Base-by-base conservation (phyloP, 37 sponge, comb jelly and placozoan genomes). In the Halisarca cf. caerulea region DNA sequence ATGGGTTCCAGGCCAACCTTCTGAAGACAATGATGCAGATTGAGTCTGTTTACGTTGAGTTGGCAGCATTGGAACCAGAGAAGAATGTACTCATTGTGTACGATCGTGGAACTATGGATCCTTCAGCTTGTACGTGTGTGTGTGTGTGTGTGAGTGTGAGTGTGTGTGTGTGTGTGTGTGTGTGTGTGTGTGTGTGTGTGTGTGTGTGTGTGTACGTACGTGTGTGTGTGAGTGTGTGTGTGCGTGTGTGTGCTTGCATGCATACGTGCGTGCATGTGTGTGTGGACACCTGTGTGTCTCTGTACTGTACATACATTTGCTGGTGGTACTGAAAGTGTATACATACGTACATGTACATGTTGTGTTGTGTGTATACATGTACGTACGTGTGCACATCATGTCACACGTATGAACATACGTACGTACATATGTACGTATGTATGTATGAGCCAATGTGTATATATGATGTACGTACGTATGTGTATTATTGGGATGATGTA, bases 71-170 rank as follows among this genome's bases (percentile, higher is more conserved):
- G 30, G 71, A 58, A 32, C 88, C 91, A 43, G 70, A 70, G 36
- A 28, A 77, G 2, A 91, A 89, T 69, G 83, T 86, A n/a, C 43
- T 94, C 7, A 62, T 91, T 53, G 87, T 94, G 66, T 94, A 91
- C 40, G 95, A 94, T 59, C 71, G 95, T 38, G 95, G 95, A 62
- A 33, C 87, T 11, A 91, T 91, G 91, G 95, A 94, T 59, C 83
- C 89, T 54, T 91, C 89, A 37, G 95, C 89, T 40, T 91, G 95
- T 94, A 4, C 11, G 68, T 66, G 68, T 66, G 68, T 66, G 68
- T 66, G 68, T 66, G 68, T 66, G 68, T 66, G 69, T 68, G 69
- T 68, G 69, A 32, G 69, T 68, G 69, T 68, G 69, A 32, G 69
- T 68, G 69, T 68, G 69, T 68, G 69, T 68, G 69, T 68, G 69